Percentiles rank a stretch among this genome's conserved stretches.
phyloP scores from a whole-genome alignment of 2,888 invertebrate genomes.

The Cyclophora albipunctata region DNA sequence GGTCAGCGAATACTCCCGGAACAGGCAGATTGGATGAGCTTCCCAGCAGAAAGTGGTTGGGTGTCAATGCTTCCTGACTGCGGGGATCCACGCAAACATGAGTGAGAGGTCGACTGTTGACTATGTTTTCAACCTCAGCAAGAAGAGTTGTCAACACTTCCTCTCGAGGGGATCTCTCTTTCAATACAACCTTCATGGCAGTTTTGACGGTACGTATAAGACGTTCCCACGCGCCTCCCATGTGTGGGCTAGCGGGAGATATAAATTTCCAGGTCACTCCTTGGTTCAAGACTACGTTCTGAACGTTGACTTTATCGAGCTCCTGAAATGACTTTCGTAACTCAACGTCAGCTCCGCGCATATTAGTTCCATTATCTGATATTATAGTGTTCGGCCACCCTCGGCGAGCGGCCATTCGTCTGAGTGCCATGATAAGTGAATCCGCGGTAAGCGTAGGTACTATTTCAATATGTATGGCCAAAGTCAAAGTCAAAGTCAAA shows the following conservation, averaged over 20 bases:
- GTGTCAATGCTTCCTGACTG: conserved; percentile 6
- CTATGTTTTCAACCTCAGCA: background rate
- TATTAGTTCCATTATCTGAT: conserved; percentile 17
- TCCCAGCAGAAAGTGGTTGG: conserved; percentile 13
- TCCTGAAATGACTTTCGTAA: conserved; percentile 1
- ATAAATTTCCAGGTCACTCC: conserved; percentile 2
- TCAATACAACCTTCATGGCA: background rate
- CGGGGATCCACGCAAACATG: conserved; percentile 7
- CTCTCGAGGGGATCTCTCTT: background rate
- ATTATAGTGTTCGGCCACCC: conserved; percentile 9
- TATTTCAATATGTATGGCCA: conserved; percentile 15
- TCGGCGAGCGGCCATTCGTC: conserved; percentile 11
- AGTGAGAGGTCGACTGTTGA: conserved; percentile 9
- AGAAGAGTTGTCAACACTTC: too few relatives aligned
- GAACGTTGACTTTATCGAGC: background rate
- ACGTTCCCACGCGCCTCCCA: background rate
- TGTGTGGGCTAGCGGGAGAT: conserved; percentile 1
- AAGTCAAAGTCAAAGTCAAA: too few relatives aligned
- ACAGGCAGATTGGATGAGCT: conserved; percentile 5
- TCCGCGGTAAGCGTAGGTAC: conserved; percentile 6
- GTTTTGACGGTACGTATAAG: conserved; percentile 3
- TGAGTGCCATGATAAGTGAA: conserved; percentile 10
- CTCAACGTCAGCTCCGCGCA: conserved; percentile 7
- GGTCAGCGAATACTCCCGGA: conserved; percentile 5
- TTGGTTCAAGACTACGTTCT: background rate